Evolutionary conservation across 2,888 invertebrate species (phyloP), one percentile per base, ranked within the genome.

Genomic region (Geotrupes spiniger): DNA sequence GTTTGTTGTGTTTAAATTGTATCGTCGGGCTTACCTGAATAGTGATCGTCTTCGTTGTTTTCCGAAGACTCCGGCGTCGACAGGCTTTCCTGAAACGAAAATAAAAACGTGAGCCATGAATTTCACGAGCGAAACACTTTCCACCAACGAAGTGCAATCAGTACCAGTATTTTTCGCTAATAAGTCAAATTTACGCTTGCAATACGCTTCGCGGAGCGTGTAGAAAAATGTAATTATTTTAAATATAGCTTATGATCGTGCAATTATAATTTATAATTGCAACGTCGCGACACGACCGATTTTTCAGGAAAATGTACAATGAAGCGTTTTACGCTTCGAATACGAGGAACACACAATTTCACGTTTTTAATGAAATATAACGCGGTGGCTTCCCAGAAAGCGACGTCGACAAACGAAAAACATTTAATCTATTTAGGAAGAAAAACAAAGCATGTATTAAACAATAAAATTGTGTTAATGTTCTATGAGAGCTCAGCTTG

Each of bases 11-110:
- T n/a, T n/a, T n/a, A n/a, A n/a, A n/a, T n/a, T 21, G 21, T 21
- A 21, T 21, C 4, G 21, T 10, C 14, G 8, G 14, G 14, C 82
- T 82, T 74, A 85, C 85, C 83, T 66, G 83, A 76, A 66, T 80
- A 85, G 62, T 83, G 84, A 61, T 85, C 85, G 56, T 86, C 86
- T 58, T 85, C 85, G 58, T 78, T 81, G 71, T 82, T 80, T 61
- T 85, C 85, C 2, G 78, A 75, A 5, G 84, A 83, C 64, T 85
- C 85, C 17, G 85, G 81, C 26, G 84, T 84, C 52, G 77, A 74
- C 58, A 85, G 73, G 63, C 83, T 85, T 65, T 86, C 85, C 85
- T 86, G 81, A 5, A 84, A 84, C 72, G 75, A 77, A 60, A 52
- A 54, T n/a, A n/a, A n/a, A n/a, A n/a, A n/a, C n/a, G n/a, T n/a